Conservation (phyloP, 2,113 vertebrate genomes). For the Geococcyx californianus region DNA sequence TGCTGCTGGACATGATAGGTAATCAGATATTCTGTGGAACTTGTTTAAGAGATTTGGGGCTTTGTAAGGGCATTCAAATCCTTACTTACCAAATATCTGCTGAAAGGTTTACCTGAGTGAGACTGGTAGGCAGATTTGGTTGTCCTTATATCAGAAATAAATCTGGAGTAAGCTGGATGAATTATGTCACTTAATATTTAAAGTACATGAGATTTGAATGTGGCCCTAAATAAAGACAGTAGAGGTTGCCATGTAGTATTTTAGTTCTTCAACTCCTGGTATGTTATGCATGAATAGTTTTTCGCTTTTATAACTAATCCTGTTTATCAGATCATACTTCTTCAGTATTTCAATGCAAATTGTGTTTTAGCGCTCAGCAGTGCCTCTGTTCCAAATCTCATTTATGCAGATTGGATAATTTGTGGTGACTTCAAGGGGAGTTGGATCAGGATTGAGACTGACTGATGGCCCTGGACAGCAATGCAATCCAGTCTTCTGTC, state of each 20-base stretch:
- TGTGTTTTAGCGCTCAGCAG: not conserved
- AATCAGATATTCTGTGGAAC: not conserved
- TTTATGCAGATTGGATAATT: conserved; percentile 24
- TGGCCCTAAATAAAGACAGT: not conserved
- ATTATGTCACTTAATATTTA: not conserved
- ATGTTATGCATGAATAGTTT: not conserved
- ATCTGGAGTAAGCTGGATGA: not conserved
- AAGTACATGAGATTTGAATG: not conserved
- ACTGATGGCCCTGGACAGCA: conserved; percentile 23
- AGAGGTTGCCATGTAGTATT: not conserved
- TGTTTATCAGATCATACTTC: not conserved
- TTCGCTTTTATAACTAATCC: conserved; percentile 20
- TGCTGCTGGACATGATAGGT: not conserved
- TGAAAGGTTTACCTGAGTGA: conserved; percentile 11
- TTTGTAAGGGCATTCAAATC: not conserved
- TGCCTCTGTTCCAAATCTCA: conserved; percentile 4
- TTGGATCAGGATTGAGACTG: not conserved
- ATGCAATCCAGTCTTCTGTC: not conserved
- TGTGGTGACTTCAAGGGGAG: not conserved
- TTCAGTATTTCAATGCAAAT: not conserved
- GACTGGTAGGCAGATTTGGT: not conserved
- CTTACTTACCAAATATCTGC: not conserved
- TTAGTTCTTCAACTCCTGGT: not conserved
- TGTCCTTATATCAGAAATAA: not conserved
- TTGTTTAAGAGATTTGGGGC: not conserved